Conservation (phyloP, 2,113 vertebrate species). For the Variabilichromis moorii region DNA sequence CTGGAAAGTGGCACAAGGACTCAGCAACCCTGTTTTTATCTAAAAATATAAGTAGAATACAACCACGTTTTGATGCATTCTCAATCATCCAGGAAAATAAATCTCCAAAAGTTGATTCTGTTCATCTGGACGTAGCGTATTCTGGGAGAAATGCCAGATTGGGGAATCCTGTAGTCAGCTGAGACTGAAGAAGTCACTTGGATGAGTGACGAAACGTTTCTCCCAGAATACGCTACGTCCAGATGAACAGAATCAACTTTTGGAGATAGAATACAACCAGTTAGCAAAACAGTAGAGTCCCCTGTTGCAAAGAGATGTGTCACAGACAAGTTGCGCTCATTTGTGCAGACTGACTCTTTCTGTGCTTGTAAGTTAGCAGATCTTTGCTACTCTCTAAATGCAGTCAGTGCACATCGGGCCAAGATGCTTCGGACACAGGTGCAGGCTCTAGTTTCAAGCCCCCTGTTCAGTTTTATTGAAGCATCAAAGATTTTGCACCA, state of each 20-base stretch:
- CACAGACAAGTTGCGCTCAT: rapidly evolving
- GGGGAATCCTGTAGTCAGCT: too few relatives aligned
- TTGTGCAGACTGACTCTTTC: neutral
- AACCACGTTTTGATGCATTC: neutral
- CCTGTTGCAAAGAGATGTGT: neutral
- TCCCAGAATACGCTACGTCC: too few relatives aligned
- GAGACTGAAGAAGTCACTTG: too few relatives aligned
- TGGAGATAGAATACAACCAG: neutral
- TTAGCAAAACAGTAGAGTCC: neutral
- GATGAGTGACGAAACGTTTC: too few relatives aligned
- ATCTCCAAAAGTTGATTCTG: too few relatives aligned
- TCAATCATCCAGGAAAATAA: too few relatives aligned
- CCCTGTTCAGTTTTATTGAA: neutral
- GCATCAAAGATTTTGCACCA: neutral
- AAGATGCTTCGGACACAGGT: neutral
- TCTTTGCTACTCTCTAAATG: neutral
- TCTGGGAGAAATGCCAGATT: too few relatives aligned
- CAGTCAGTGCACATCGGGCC: neutral
- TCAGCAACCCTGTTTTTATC: neutral
- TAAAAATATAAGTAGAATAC: neutral
- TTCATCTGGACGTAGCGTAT: too few relatives aligned
- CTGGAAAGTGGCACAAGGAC: neutral
- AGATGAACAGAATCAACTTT: too few relatives aligned
- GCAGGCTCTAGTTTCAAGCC: neutral
- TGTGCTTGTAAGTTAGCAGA: neutral